These are phyloP conservation scores for Steatornis caripensis DNA, from an alignment of 2,113 vertebrate species.

Conservation along the genomic window DNA sequence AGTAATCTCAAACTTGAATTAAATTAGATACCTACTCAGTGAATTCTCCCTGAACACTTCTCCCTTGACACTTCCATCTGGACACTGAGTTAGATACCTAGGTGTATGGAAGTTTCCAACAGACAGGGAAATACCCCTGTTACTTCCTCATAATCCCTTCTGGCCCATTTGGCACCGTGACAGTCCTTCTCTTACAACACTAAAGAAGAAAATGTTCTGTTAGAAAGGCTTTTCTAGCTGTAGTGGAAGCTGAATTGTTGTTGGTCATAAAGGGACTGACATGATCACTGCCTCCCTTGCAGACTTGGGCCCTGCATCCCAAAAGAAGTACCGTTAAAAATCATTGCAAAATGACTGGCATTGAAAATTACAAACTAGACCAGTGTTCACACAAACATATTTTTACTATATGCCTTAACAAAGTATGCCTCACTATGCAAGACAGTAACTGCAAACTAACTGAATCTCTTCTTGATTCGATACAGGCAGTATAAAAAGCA, in stretches of 20 bases:
- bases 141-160: neutral
- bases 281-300: neutral
- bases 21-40: neutral
- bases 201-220: neutral
- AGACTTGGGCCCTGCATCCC: neutral
- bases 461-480: neutral
- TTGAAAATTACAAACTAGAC: neutral
- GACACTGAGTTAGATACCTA: neutral
- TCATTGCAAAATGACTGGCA: neutral
- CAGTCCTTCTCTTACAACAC: neutral
- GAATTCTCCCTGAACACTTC: neutral
- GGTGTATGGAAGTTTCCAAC: neutral
- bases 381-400: neutral
- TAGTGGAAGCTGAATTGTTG: neutral
- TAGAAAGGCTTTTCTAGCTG: neutral
- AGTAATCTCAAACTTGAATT: neutral
- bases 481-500: neutral
- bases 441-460: neutral
- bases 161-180: neutral
- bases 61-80: neutral
- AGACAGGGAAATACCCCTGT: neutral
- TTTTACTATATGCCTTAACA: neutral
- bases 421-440: neutral
- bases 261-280: neutral
- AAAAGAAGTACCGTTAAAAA: neutral